Base-by-base conservation (phyloP, 2,113 vertebrate species). In the Nannobrachium achirus region DNA sequence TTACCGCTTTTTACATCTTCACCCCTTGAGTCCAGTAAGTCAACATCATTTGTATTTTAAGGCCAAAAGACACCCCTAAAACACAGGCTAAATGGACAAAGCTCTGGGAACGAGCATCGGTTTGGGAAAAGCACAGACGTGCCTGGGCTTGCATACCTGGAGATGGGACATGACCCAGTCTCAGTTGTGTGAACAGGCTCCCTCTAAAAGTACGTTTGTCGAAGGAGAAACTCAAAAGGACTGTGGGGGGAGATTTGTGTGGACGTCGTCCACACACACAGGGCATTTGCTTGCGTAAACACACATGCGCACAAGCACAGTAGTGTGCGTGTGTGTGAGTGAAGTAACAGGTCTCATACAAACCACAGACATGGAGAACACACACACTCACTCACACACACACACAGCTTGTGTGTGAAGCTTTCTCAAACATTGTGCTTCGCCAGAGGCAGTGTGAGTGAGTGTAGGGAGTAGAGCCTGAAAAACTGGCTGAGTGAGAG, bases 181-280 rank as follows among this genome's bases (percentile, higher is more conserved):
- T 11, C 18, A 46, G 63, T 52, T 7, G 56, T 69, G 69, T 77
- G 77, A 85, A 87, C 71, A 79, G 77, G 78, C 75, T 68, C 61
- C 44, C 69, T 83, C 75, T 66, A 65, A 66, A 64, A 80, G 79
- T 73, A 58, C 73, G 86, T 88, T 89, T 88, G 76, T 84, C 67
- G 55, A 89, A 87, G 87, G 86, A 80, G 80, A 78, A 79, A 69
- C 81, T 86, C 40, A 44, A 44, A 42, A 38, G 64, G 41, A 15
- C 73, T 63, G 78, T 50, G 62, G 10, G 59, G 70, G 69, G 69
- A 57, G 62, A 70, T 25, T 57, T 41, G 55, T 61, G 63, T 6
- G 55, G 44, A 58, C 51, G 46, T 5, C 73, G n/a, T n/a, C n/a
- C n/a, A n/a, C 74, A 56, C 19, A 56, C 53, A 38, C n/a, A 18